A percentile compares a stretch with the other conserved stretches of the same genome.
phyloP scores from a whole-genome alignment of 2,888 invertebrate species.

The Portevinia maculata region DNA sequence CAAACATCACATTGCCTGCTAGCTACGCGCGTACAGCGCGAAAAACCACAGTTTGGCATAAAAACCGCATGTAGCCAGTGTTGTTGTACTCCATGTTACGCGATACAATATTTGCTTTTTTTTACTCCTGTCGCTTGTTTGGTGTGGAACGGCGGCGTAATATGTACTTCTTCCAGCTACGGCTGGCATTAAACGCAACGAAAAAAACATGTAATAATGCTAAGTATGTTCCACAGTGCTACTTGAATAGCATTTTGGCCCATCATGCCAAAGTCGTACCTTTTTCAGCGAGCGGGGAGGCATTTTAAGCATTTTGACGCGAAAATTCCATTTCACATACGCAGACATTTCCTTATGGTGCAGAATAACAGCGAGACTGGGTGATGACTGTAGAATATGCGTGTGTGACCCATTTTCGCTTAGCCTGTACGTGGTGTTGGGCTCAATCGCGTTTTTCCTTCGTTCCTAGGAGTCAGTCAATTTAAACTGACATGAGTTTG shows the following conservation, averaged over 20 bases:
- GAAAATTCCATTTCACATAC: constrained; percentile 26
- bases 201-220: constrained; percentile 68
- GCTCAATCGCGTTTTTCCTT: background rate
- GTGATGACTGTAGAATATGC: constrained; percentile 34
- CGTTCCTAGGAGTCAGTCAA: constrained; percentile 44
- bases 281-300: constrained; percentile 1
- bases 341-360: constrained; percentile 6
- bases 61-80: constrained; percentile 62
- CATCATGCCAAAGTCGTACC: constrained; percentile 7
- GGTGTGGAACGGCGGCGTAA: background rate
- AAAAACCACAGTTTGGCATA: constrained; percentile 53
- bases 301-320: constrained; percentile 32
- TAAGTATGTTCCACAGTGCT: constrained; percentile 62
- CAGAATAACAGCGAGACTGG: background rate
- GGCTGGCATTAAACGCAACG: constrained; percentile 55
- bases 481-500: constrained; percentile 66
- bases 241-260: constrained; percentile 51
- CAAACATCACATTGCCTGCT: no score
- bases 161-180: background rate
- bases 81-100: constrained; percentile 60
- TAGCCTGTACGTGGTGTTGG: constrained; percentile 1
- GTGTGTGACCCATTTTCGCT: constrained; percentile 70
- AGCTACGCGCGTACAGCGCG: background rate
- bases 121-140: constrained; percentile 14
- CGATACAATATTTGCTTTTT: constrained; percentile 56